Evolutionary conservation across 1,140 invertebrate species (phyloP).

Genomic region (Apolygus lucorum): DNA sequence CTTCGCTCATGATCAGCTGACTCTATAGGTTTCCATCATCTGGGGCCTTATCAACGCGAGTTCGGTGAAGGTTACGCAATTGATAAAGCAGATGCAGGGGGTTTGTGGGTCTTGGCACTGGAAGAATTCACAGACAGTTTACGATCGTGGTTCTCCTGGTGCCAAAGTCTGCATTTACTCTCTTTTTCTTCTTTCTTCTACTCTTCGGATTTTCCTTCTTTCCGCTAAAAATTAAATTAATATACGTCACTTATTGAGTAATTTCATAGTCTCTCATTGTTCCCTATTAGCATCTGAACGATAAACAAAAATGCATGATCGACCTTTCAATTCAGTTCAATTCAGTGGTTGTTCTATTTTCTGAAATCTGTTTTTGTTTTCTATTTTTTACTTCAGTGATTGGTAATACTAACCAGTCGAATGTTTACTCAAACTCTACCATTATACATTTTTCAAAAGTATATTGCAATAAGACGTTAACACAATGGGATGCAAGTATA

Average conservation of each 20-base stretch:
- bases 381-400: too few species aligned
- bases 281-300: too few species aligned
- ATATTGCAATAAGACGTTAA: constrained; percentile 1
- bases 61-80: too few species aligned
- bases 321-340: too few species aligned
- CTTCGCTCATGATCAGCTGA: too few species aligned
- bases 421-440: background rate
- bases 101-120: constrained; percentile 42
- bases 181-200: constrained; percentile 4
- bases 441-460: background rate
- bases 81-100: background rate
- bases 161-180: constrained; percentile 38
- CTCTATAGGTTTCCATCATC: too few species aligned
- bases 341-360: too few species aligned
- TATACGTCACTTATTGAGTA: too few species aligned
- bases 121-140: constrained; percentile 45
- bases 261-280: too few species aligned
- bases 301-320: too few species aligned
- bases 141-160: constrained; percentile 44
- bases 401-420: too few species aligned
- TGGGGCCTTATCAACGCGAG: background rate
- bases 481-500: background rate
- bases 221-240: background rate
- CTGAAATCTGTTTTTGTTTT: too few species aligned
- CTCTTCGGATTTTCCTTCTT: background rate